phyloP scores from a whole-genome alignment of 2,113 vertebrate genomes.

The Sinocyclocheilus maitianheensis region DNA sequence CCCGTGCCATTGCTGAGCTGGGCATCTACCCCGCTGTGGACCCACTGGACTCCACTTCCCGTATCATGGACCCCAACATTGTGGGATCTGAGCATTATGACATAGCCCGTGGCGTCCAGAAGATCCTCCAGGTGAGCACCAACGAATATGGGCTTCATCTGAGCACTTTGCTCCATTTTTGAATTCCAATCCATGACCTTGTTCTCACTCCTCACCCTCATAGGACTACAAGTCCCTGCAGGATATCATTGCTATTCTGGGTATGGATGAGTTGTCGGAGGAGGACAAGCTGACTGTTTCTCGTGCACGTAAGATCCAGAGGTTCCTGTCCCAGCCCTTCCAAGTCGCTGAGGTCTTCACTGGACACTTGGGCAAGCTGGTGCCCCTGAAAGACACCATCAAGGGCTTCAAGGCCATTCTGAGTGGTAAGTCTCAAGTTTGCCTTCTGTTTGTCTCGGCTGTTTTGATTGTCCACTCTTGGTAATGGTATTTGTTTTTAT shows the following conservation, averaged over 20 bases:
- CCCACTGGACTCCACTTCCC: conserved; percentile 95
- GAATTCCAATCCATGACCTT: background rate
- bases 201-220: background rate
- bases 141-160: background rate
- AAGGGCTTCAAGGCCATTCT: conserved; percentile 92
- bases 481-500: background rate
- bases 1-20: conserved; percentile 95
- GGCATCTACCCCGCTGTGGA: conserved; percentile 98
- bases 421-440: conserved; percentile 71
- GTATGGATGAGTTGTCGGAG: conserved; percentile 98
- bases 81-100: conserved; percentile 95
- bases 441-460: background rate
- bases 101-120: conserved; percentile 93
- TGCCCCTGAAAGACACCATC: conserved; percentile 93
- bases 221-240: conserved; percentile 98
- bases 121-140: conserved; percentile 87
- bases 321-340: conserved; percentile 98
- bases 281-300: conserved; percentile 96
- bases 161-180: too few species aligned
- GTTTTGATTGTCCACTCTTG: background rate
- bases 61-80: conserved; percentile 99
- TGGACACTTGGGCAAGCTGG: conserved; percentile 91
- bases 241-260: conserved; percentile 98
- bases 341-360: conserved; percentile 99
- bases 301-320: conserved; percentile 94